Conservation (phyloP, 2,113 vertebrate species). For the Nothocercus nigrocapillus region DNA sequence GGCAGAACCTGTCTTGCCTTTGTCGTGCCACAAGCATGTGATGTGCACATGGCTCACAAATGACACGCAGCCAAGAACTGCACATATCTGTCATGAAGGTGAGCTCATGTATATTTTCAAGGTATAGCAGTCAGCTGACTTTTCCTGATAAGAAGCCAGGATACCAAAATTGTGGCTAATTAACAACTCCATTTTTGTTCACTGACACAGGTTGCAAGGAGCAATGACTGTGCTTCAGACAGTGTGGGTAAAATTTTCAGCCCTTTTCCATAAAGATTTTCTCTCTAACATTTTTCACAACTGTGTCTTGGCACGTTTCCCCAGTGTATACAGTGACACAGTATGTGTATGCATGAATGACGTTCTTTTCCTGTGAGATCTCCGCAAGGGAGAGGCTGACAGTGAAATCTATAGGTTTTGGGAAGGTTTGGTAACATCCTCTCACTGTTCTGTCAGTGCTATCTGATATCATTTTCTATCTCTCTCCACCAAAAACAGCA, state of each 20-base stretch:
- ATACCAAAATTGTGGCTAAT: not conserved
- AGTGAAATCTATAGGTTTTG: not conserved
- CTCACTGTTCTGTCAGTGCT: not conserved
- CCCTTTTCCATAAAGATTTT: not conserved
- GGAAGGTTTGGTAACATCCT: not conserved
- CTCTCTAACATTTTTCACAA: not conserved
- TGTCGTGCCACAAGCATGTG: constrained; percentile 63
- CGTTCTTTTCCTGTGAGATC: not conserved
- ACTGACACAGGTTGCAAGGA: not conserved
- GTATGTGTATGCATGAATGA: not conserved
- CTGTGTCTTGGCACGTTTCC: not conserved
- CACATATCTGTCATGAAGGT: not conserved
- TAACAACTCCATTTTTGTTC: not conserved
- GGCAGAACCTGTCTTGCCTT: constrained; percentile 14
- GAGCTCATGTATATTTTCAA: constrained; percentile 29
- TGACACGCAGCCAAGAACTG: not conserved
- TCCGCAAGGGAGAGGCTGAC: not conserved
- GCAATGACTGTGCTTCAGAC: not conserved
- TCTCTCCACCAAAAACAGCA: not conserved
- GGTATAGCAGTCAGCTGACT: not conserved
- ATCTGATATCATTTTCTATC: not conserved
- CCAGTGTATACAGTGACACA: not conserved
- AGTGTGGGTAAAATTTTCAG: not conserved
- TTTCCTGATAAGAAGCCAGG: fast-evolving
- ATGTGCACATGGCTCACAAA: constrained; percentile 27